Base-by-base conservation (phyloP, 2,888 invertebrate genomes). In the Diarsia mendica region DNA sequence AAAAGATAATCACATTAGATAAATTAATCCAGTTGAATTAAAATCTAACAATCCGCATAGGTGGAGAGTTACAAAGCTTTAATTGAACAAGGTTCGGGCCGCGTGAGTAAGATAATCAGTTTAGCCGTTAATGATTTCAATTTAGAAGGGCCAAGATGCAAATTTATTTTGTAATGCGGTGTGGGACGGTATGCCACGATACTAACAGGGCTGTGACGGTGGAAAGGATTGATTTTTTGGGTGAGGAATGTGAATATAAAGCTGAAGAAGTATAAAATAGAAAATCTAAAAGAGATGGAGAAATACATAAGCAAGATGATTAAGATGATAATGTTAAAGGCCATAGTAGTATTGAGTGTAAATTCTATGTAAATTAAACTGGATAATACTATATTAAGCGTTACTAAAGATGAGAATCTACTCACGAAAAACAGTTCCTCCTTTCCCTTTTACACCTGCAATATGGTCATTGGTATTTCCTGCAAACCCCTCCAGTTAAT, bases 71-170 rank as follows among this genome's bases (percentile, higher is more conserved):
- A 94, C 94, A 94, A 93, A 92, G 91, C 94, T 96, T 76, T 96
- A 96, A 96, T 96, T 96, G 96, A 95, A 93, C 91, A 90, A 88
- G 88, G 91, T 91, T 92, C 90, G 90, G 78, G 91, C 88, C 93
- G 95, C 96, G 96, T 96, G 96, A 96, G 95, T 89, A 88, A 95
- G 96, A 96, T 96, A 95, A 96, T 96, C 96, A 91, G 89, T 89
- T 85, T 80, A 86, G 79, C 92, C 93, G 91, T 95, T 95, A 96
- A 96, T 95, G 95, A 95, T 95, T 95, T 93, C 93, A 94, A 93
- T 95, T 96, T 95, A 95, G 95, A 95, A 94, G 93, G 94, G 93
- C 89, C 90, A 90, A 87, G 91, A 94, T 95, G 95, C 92, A 94
- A 94, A 95, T 95, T 93, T 92, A 93, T 92, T 93, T 93, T 90